Base-by-base conservation (phyloP, 2,797 vertebrate genomes). In the Hoplostethus atlanticus region DNA sequence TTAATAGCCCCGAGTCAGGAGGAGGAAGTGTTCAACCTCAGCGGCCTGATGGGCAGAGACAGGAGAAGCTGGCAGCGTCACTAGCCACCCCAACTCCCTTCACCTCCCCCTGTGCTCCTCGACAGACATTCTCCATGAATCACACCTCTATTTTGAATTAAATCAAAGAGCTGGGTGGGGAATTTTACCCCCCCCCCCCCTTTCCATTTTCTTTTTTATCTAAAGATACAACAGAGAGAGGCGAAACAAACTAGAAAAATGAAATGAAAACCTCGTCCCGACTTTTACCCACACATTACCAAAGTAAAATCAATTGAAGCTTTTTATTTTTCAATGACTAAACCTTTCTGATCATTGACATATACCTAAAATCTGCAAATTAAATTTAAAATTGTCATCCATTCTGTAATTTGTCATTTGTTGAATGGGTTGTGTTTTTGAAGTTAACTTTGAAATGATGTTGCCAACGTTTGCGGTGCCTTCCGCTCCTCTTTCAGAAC, bases 401-500 rank as follows among this genome's bases (percentile, higher is more conserved):
- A 28, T 28, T 28, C 28, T 40, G 38, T 3, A 40, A 40, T 2
- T 11, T 10, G 38, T 40, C 2, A 11, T 11, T 40, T 40, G 38
- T 6, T 6, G 36, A 6, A 38, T 38, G 21, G n/a, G n/a, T n/a
- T 36, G 5, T 5, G 36, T 10, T 59, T 44, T 59, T 28, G n/a
- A 55, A n/a, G 34, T 38, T 21, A 21, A 60, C 3, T 8, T 3
- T 3, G 46, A 36, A 6, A 36, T 6, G 34, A 52, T 25, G 17
- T 25, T 10, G 21, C 50, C 25, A 25, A 28, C 21, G 17, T 52
- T 52, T 28, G 42, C 3, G 10, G 12, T 44, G 40, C 40, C 1
- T 6, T 30, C 15, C 30, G 15, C 13, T 36, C 2, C 16, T 71
- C 67, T 85, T 86, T 56, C 79, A 99, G 98, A 99, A 97, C 86